These are phyloP conservation scores for Lycophotia porphyrea DNA, from an alignment of 2,888 invertebrate species.

Conservation along the genomic window DNA sequence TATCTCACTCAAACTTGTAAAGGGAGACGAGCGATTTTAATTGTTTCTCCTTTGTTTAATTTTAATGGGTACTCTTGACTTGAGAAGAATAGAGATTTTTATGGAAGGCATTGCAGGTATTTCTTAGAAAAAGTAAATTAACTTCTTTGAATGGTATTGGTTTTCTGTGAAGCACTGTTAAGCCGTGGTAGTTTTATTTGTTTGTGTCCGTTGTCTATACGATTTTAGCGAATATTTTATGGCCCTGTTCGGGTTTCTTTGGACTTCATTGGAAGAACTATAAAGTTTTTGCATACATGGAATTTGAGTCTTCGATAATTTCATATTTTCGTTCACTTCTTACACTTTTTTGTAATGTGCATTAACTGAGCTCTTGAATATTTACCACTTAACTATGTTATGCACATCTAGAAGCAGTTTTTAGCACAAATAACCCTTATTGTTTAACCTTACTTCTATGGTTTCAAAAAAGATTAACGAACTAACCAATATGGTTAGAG, in stretches of 20 bases:
- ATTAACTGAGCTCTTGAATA: not conserved
- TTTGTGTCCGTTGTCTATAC: not conserved
- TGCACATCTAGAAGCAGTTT: not conserved
- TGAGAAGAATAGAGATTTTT: conserved; percentile 36
- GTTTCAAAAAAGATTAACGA: not conserved
- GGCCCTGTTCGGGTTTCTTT: not conserved
- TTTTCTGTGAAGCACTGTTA: conserved; percentile 29
- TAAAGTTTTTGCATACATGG: not conserved
- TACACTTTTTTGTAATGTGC: not conserved
- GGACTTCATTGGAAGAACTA: not conserved
- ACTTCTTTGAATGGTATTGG: conserved; percentile 21
- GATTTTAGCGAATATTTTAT: not conserved
- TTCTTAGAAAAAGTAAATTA: conserved; percentile 35
- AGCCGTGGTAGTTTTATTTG: conserved; percentile 4
- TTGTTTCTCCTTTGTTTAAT: conserved; percentile 50
- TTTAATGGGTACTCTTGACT: conserved; percentile 24
- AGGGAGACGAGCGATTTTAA: conserved; percentile 18
- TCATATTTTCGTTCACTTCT: not conserved
- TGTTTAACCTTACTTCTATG: not conserved
- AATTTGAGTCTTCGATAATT: not conserved
- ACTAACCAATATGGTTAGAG: not conserved
- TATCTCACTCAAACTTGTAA: conserved; percentile 16
- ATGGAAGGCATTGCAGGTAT: conserved; percentile 41
- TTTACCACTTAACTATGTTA: not conserved
- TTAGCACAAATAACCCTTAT: not conserved